Evolutionary conservation across 2,888 invertebrate species (phyloP), one percentile per base, ranked within the genome.

Genomic region (Chrysolina oricalcia): DNA sequence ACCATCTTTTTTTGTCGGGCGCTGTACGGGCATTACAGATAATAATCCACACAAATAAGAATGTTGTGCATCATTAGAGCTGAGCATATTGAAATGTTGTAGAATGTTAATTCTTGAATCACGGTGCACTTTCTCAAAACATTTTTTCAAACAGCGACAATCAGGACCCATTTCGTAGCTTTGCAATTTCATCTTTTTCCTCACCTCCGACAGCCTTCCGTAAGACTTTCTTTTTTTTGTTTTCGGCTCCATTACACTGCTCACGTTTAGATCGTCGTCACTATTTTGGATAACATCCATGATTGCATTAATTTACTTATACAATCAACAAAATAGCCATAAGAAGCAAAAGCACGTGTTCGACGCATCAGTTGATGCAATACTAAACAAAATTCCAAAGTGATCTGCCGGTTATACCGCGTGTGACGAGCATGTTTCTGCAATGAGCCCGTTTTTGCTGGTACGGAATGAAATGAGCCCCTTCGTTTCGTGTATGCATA

Each of bases 191-290:
- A 72, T 35, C 50, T 66, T 67, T 53, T 73, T 76, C 27, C 43
- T 40, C 46, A 74, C 73, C n/a, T 74, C 72, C 10, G n/a, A 53
- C 50, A 76, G n/a, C 70, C 56, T 70, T 46, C 67, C 70, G 41
- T 53, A 41, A 13, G 13, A 11, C 21, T 53, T 43, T n/a, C 40
- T 64, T 21, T 71, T 66, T 64, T 72, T 66, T n/a, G 64, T 11
- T 64, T 40, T 64, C 41, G 17, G 19, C 21, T 64, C 64, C 64
- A 64, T 64, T 11, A 43, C 43, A 43, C 43, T 43, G 13, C 43
- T 43, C 43, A 43, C 43, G 13, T 43, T 43, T 43, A 43, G 43
- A 43, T 43, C 43, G 43, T 43, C 43, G 43, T 43, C 43, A 43
- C 43, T 13, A 43, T 43, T 43, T 43, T 43, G 43, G 43, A 43